phyloP scores from a whole-genome alignment of 2,888 invertebrate species.

The Apantesis nais region DNA sequence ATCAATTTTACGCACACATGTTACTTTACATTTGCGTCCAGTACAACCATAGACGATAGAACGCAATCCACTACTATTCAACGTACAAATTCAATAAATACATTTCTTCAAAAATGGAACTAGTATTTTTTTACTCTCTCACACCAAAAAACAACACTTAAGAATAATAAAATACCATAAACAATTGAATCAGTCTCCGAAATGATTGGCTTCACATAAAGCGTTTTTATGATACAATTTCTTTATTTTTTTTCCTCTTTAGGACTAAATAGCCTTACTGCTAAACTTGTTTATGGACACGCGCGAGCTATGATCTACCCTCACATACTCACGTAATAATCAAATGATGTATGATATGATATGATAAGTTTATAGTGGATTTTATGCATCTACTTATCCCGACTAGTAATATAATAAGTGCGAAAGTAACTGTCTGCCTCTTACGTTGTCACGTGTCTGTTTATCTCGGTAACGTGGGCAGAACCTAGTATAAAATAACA shows the following conservation, averaged over 20 bases:
- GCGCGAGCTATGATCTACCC: constrained; percentile 52
- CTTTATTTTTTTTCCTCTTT: constrained; percentile 16
- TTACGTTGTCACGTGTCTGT: constrained; percentile 31
- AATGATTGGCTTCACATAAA: constrained; percentile 5
- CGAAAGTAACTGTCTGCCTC: constrained; percentile 25
- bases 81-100: background rate
- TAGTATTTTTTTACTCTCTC: background rate
- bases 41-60: background rate
- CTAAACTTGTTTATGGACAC: constrained; percentile 73
- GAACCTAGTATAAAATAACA: background rate
- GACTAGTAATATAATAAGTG: background rate
- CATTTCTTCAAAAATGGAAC: background rate
- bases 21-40: background rate
- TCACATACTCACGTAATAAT: background rate
- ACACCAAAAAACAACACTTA: background rate
- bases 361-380: background rate
- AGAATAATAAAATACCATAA: constrained; percentile 14
- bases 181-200: constrained; percentile 14
- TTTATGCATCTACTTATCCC: background rate
- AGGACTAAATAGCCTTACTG: constrained; percentile 28
- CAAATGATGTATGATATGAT: background rate
- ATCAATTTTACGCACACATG: too few species aligned
- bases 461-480: background rate
- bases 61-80: background rate
- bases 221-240: constrained; percentile 15